Evolutionary conservation across 2,888 invertebrate species (phyloP).

Genomic region (Lasioglossum vierecki): DNA sequence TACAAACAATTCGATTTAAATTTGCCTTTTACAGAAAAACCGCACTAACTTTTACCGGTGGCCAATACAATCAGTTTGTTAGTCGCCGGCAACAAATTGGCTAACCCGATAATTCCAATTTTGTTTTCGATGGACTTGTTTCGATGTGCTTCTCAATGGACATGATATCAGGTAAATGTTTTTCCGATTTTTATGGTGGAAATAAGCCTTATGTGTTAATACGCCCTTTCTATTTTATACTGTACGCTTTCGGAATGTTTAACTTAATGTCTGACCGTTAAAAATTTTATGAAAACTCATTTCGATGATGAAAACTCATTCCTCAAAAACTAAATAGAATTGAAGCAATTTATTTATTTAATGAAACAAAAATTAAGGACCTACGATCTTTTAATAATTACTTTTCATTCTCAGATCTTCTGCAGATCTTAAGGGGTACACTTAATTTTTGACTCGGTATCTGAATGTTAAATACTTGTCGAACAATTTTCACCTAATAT

Average conservation of each 20-base stretch:
- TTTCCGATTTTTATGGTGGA: neutral
- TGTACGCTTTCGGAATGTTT: neutral
- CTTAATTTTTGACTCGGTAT: too few relatives aligned
- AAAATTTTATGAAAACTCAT: neutral
- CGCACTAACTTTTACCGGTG: neutral
- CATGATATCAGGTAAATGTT: neutral
- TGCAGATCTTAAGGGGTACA: too few relatives aligned
- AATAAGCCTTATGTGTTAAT: neutral
- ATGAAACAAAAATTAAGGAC: neutral
- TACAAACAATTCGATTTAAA: conserved; percentile 2
- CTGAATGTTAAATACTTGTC: neutral
- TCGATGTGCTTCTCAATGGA: neutral
- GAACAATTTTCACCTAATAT: neutral
- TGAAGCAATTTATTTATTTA: neutral
- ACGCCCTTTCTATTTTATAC: neutral
- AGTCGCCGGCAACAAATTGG: neutral
- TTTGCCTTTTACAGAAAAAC: neutral
- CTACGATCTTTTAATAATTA: neutral
- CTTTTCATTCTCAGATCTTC: too few relatives aligned
- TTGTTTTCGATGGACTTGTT: neutral
- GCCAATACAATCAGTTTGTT: neutral
- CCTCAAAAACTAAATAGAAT: neutral
- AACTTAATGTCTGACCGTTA: neutral
- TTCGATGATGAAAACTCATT: too few relatives aligned
- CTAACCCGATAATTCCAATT: neutral